Base-by-base conservation (phyloP, 2,113 vertebrate species). In the Bubo blakistoni region DNA sequence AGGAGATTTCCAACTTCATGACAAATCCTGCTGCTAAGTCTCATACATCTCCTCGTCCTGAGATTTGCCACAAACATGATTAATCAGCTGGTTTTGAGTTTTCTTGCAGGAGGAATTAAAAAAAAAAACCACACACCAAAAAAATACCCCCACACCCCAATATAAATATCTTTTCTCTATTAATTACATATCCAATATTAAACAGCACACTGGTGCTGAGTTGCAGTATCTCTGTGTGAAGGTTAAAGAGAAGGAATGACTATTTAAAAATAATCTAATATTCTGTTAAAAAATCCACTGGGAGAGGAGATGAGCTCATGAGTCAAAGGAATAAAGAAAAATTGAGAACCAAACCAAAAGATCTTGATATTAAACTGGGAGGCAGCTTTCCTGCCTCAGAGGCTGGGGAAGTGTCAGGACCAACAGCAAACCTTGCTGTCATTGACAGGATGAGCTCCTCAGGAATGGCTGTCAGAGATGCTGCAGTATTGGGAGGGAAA, bases 171-270 rank as follows among this genome's bases (percentile, higher is more conserved):
- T 74, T 59, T 63, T n/a, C 26, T 57, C 82, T 91, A 73, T 95
- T 97, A 94, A 96, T 97, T 97, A 88, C 65, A 58, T 95, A 90
- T 92, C 94, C 88, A 94, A 83, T 94, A 97, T 85, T 92, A 95
- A 97, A 94, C 55, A 96, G 67, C 15, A 61, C 77, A 72, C 47
- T 36, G 76, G 54, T 78, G 70, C 81, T 97, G 95, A 96, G 92
- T 93, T 96, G 82, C 90, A 95, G 24, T 84, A 88, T 85, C 55
- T 59, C 47, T 85, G 26, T 84, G 73, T 77, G 67, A 34, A 94
- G 36, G 20, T 7, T 51, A 69, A 82, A 58, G 21, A 84, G 22
- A 80, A 88, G 59, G 30, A 94, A 95, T 85, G 55, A 81, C 49
- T 65, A 7, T 93, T 96, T 83, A 88, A 97, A 97, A 96, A 95